Evolutionary conservation across 2,888 invertebrate genomes (phyloP).

Genomic region (Halictus ligatus): DNA sequence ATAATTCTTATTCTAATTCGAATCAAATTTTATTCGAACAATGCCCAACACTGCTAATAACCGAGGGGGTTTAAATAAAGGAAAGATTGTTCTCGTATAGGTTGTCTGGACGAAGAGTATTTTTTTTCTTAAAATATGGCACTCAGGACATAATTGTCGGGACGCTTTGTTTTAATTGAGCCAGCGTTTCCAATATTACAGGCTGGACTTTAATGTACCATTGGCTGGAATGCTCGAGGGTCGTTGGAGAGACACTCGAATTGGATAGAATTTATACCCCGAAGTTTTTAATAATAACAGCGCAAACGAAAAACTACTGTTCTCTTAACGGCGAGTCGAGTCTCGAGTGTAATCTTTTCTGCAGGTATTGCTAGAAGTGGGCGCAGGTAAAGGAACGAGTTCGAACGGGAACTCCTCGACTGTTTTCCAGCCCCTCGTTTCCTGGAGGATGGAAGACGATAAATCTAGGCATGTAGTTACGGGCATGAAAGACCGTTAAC

Average conservation of each 20-base stretch:
- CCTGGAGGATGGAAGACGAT: conserved; percentile 51
- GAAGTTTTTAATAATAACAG: conserved; percentile 26
- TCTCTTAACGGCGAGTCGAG: conserved; percentile 15
- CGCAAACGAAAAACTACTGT: conserved; percentile 16
- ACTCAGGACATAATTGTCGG: neutral
- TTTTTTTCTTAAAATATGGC: neutral
- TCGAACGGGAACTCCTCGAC: conserved; percentile 11
- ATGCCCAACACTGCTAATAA: neutral
- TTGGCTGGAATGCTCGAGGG: neutral
- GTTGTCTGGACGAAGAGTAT: neutral
- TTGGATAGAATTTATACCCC: neutral
- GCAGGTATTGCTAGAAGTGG: conserved; percentile 27
- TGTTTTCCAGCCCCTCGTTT: conserved; percentile 32
- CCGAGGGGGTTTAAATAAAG: neutral
- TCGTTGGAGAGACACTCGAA: conserved; percentile 3
- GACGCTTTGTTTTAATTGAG: conserved; percentile 9
- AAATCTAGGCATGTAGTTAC: conserved; percentile 60
- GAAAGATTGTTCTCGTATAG: neutral
- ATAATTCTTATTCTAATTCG: neutral
- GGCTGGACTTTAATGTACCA: neutral
- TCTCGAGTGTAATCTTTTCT: conserved; percentile 20
- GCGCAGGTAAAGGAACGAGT: conserved; percentile 1
- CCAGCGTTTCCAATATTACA: neutral
- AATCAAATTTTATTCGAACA: neutral
- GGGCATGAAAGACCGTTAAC: conserved; percentile 55